Base-by-base conservation (phyloP, 2,113 vertebrate species). In the Ceratotherium simum region DNA sequence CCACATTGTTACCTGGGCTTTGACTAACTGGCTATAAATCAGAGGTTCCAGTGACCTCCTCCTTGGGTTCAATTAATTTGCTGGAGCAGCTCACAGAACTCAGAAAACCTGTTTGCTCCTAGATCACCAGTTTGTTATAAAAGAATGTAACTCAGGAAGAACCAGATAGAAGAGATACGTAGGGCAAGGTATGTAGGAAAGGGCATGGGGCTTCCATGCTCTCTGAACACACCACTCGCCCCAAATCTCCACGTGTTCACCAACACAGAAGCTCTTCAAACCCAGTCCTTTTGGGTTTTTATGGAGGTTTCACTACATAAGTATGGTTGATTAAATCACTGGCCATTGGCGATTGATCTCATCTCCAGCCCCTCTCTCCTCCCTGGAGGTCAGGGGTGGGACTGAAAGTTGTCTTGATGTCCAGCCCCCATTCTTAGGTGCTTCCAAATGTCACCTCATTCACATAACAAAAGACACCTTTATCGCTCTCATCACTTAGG, bases 401-500 rank as follows among this genome's bases (percentile, higher is more conserved):
- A 33, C 78, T n/a, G 16, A 48, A 89, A 73, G n/a, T 82, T 72
- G 56, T 46, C 67, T 5, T 0, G 67, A 78, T 36, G 56, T 36
- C 39, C 79, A 83, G 86, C 48, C 86, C 69, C 46, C 36, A 46
- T 17, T 16, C 78, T 76, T 42, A 75, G 78, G 42, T 54, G 21
- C 67, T 90, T 75, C 58, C 86, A 75, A 90, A 76, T 58, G 78
- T 76, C 78, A 67, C 69, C 42, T 54, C 76, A 51, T 89, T 89
- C 84, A 64, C 93, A 88, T 94, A 80, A 94, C 92, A 81, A 72
- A 88, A 94, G 75, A 89, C 56, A 92, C 67, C 70, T 67, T 75
- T 89, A 65, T 67, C 17, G 0, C 58, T 75, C 46, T 65, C 78
- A 56, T 73, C 78, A 46, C 58, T 23, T 82, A 67, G 69, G 58